Percentiles rank a stretch among this genome's conserved stretches.
Evolutionary conservation across 2,888 invertebrate species (phyloP).

Genomic region (Catocala fraxini): DNA sequence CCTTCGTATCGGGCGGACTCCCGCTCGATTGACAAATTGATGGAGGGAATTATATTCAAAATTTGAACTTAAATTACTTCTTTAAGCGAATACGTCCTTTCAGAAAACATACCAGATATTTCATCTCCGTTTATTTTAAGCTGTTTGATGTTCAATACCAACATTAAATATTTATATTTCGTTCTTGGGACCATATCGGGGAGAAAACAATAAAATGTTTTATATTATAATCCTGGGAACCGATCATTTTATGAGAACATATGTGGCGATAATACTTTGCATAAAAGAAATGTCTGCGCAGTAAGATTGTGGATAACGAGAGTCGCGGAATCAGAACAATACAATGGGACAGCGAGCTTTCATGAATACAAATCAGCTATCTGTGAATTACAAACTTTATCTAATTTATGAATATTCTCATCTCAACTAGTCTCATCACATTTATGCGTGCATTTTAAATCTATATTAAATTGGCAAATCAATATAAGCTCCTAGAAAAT

Average conservation of each 20-base stretch:
- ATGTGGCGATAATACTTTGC: slow-evolving; percentile 4
- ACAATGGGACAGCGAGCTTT: slow-evolving; percentile 9
- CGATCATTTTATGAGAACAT: neutral
- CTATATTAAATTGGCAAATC: too few relatives aligned
- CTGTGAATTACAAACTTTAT: slow-evolving; percentile 11
- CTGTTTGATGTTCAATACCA: neutral
- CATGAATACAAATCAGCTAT: slow-evolving; percentile 17
- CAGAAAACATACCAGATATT: neutral
- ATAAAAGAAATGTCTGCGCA: slow-evolving; percentile 7
- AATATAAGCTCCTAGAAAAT: too few relatives aligned
- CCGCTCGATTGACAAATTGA: slow-evolving; percentile 41
- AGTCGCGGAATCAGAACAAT: slow-evolving; percentile 12
- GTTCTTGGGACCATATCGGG: neutral
- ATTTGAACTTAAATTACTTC: slow-evolving; percentile 37
- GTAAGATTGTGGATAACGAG: slow-evolving; percentile 11
- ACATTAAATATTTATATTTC: too few relatives aligned
- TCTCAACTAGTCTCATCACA: slow-evolving; percentile 1
- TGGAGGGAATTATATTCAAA: slow-evolving; percentile 30
- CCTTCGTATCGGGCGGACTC: slow-evolving; percentile 27
- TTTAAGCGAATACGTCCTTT: neutral
- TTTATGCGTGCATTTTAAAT: neutral
- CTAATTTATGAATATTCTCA: neutral
- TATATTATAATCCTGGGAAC: neutral
- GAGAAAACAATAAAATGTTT: slow-evolving; percentile 1
- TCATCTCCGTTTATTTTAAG: neutral